A percentile compares a stretch with the other conserved stretches of the same genome.
Evolutionary conservation across 2,888 invertebrate species (phyloP).

Genomic region (Papilio demoleus): DNA sequence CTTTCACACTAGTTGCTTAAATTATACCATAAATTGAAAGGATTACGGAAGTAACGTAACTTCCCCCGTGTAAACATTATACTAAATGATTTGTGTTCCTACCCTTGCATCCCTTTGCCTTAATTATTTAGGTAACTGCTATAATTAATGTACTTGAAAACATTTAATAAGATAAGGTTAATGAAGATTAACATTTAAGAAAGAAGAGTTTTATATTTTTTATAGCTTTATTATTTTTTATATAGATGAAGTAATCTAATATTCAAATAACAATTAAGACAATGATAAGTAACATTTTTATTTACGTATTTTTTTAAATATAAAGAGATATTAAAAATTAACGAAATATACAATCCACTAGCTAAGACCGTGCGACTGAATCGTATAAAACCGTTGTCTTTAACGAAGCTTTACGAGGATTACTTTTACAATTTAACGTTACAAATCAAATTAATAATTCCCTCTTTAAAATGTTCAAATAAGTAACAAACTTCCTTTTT

Average conservation of each 20-base stretch:
- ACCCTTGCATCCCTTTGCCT: constrained; percentile 8
- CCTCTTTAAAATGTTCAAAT: constrained; percentile 25
- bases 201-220: too few relatives aligned
- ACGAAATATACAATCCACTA: neutral
- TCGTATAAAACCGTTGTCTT: constrained; percentile 17
- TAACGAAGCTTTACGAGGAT: constrained; percentile 12
- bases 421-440: constrained; percentile 7
- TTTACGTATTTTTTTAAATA: too few relatives aligned
- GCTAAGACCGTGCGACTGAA: neutral
- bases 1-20: neutral
- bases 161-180: too few relatives aligned
- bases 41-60: constrained; percentile 17
- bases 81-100: constrained; percentile 13
- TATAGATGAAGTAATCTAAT: too few relatives aligned
- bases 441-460: constrained; percentile 26
- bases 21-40: constrained; percentile 13
- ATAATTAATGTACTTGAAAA: neutral
- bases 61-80: constrained; percentile 3
- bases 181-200: too few relatives aligned
- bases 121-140: neutral
- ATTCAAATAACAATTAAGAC: too few relatives aligned
- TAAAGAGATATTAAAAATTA: too few relatives aligned
- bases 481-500: constrained; percentile 21
- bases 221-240: too few relatives aligned
- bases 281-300: too few relatives aligned